Evolutionary conservation across 1,140 invertebrate species (phyloP).

Genomic region (Drosophila mauritiana): DNA sequence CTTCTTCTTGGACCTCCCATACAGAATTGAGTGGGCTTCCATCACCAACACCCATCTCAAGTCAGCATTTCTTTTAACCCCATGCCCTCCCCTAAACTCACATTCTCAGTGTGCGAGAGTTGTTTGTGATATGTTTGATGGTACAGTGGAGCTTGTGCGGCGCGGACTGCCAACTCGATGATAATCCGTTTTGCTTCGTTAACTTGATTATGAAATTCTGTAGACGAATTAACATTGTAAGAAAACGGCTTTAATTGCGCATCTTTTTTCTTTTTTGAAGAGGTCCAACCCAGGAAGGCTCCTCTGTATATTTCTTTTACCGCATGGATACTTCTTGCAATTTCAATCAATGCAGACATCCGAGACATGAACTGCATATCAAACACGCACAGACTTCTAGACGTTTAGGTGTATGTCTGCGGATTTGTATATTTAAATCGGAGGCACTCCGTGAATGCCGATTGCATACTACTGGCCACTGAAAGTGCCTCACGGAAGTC

Average conservation of each 20-base stretch:
- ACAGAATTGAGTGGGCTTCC: conserved; percentile 20
- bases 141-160: conserved; percentile 10
- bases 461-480: conserved; percentile 63
- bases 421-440: conserved; percentile 68
- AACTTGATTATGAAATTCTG: no score
- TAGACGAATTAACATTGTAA: no score
- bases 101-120: conserved; percentile 31
- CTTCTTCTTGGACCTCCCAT: conserved; percentile 43
- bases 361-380: conserved; percentile 67
- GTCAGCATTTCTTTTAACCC: conserved; percentile 4
- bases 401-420: conserved; percentile 13
- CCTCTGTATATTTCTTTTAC: conserved; percentile 11
- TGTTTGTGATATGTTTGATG: conserved; percentile 21
- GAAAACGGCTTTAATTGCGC: no score
- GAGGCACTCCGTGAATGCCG: conserved; percentile 68
- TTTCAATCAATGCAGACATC: conserved; percentile 63
- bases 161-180: background rate
- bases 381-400: conserved; percentile 44
- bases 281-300: background rate
- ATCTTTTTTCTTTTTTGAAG: background rate
- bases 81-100: conserved; percentile 10
- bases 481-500: conserved; percentile 76
- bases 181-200: no score
- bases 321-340: conserved; percentile 31
- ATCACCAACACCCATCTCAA: conserved; percentile 16